phyloP scores from a whole-genome alignment of 2,888 invertebrate genomes.

The Embidobia sp. region DNA sequence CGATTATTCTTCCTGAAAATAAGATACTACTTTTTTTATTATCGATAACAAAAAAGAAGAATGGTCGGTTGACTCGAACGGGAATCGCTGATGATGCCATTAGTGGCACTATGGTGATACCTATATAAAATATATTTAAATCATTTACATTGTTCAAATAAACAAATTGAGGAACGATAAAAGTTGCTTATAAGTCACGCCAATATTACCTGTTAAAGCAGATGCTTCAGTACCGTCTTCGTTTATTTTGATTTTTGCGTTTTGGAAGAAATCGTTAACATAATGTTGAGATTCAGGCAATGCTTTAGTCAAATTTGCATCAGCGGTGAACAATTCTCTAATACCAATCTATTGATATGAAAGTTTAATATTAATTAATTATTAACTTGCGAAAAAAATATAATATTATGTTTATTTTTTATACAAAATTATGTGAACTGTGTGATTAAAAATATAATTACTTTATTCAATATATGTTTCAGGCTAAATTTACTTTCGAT shows the following conservation, averaged over 20 bases:
- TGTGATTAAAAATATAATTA: slow-evolving; percentile 20
- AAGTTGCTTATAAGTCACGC: not conserved
- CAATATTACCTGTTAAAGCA: slow-evolving; percentile 82
- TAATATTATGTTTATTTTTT: too few relatives aligned
- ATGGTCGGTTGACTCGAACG: slow-evolving; percentile 85
- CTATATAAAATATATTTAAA: slow-evolving; percentile 71
- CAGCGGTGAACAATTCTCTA: slow-evolving; percentile 83
- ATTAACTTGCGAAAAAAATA: too few relatives aligned
- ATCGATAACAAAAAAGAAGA: slow-evolving; percentile 85
- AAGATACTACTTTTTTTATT: slow-evolving; percentile 83
- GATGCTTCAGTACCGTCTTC: slow-evolving; percentile 87
- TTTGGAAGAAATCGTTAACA: slow-evolving; percentile 84
- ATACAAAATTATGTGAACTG: too few relatives aligned
- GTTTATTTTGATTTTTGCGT: slow-evolving; percentile 85
- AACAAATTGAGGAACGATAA: too few relatives aligned
- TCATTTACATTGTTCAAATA: not conserved
- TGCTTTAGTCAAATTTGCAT: slow-evolving; percentile 84
- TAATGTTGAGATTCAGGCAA: slow-evolving; percentile 80
- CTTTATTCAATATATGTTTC: slow-evolving; percentile 35
- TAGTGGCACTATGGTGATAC: slow-evolving; percentile 84
- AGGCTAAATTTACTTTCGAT: slow-evolving; percentile 51
- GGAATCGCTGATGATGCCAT: slow-evolving; percentile 83
- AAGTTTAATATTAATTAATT: too few relatives aligned
- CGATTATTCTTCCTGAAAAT: slow-evolving; percentile 85
- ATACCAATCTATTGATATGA: slow-evolving; percentile 84